Base-by-base conservation (phyloP, 2,888 invertebrate species). In the Drosophila mayaguana region DNA sequence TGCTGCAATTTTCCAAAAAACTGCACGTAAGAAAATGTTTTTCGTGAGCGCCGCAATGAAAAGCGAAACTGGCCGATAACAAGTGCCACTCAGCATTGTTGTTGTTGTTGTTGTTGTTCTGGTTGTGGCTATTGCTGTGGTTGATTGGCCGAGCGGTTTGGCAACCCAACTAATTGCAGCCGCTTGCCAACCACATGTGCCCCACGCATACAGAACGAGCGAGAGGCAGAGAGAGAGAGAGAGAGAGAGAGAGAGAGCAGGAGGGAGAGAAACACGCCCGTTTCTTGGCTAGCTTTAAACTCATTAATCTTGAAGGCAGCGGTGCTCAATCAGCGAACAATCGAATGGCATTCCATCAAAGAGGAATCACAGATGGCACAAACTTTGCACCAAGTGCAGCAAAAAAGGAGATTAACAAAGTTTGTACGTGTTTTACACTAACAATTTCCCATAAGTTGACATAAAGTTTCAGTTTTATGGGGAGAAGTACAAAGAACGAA, bases 1-100 rank as follows among this genome's bases (percentile, higher is more conserved):
- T 63, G 80, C 72, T 71, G 80, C 72, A 78, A 81, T 81, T 73
- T 70, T 71, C 68, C 61, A 57, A 71, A 62, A 61, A 56, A 61
- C 53, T 63, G 62, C 65, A 76, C 62, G 72, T 75, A 67, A 72
- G 65, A 78, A 79, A 80, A 75, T 50, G 50, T 32, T 50, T 61
- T 55, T 25, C 60, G 67, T 63, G 74, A 56, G 70, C 51, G 64
- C 64, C 72, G n/a, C 64, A 80, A 76, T 80, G 80, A 76, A 82
- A 81, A 82, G 71, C 82, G 82, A 81, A 80, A 80, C 77, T 72
- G 38, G 57, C 64, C 77, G 71, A 63, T 73, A 69, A 64, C 80
- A 83, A 83, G 80, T 80, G 80, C 40, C 64, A 36, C 64, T 55
- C 66, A 40, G 38, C 18, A 38, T 28, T 45, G 40, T 40, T 40